These are phyloP conservation scores for Mycalesis mineus DNA, from an alignment of 2,888 invertebrate species.

Conservation along the genomic window DNA sequence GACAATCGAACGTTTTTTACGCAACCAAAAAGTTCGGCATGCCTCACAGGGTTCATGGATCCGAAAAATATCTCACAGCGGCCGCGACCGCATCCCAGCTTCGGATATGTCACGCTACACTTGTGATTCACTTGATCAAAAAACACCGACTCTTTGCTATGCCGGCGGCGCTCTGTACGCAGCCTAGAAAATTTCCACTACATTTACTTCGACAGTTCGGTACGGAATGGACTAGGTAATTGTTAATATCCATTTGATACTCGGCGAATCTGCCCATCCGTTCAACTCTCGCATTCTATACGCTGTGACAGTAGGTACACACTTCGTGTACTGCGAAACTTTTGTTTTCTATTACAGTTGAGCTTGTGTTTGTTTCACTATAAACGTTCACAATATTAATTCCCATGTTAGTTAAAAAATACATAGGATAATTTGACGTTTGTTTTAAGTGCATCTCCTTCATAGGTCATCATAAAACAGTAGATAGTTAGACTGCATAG, in stretches of 20 bases:
- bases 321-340: too few relatives aligned
- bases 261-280: slow-evolving; percentile 6
- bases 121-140: slow-evolving; percentile 56
- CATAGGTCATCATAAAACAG: too few relatives aligned
- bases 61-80: slow-evolving; percentile 49
- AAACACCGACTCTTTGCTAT: slow-evolving; percentile 53
- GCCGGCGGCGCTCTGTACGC: slow-evolving; percentile 47
- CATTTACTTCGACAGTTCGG: slow-evolving; percentile 45
- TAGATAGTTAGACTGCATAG: too few relatives aligned
- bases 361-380: too few relatives aligned
- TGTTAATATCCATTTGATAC: slow-evolving; percentile 21
- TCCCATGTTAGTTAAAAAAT: too few relatives aligned
- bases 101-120: slow-evolving; percentile 66
- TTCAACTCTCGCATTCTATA: slow-evolving; percentile 2
- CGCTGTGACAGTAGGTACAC: slow-evolving; percentile 2
- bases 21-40: slow-evolving; percentile 21
- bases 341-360: too few relatives aligned
- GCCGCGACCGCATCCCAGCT: slow-evolving; percentile 47
- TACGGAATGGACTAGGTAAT: slow-evolving; percentile 27
- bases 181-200: slow-evolving; percentile 57
- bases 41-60: slow-evolving; percentile 49
- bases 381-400: too few relatives aligned
- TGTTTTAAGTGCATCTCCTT: too few relatives aligned
- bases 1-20: slow-evolving; percentile 17
- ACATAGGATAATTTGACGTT: too few relatives aligned